Evolutionary conservation across 2,888 invertebrate genomes (phyloP), one percentile per base, ranked within the genome.

Genomic region (Antheraea assamensis): DNA sequence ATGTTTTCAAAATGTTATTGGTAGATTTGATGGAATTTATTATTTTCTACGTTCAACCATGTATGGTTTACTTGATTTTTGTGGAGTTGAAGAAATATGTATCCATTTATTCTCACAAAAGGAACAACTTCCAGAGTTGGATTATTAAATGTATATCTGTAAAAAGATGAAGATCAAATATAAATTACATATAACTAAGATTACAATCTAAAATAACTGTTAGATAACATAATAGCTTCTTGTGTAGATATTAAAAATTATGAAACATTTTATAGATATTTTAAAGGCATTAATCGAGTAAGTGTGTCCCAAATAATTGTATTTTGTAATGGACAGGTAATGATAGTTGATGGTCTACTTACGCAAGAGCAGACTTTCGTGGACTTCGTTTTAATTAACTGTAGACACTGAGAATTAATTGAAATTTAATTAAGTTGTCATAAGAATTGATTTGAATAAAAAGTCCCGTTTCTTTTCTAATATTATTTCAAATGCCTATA

Each of bases 321-420:
- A 86, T 85, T 82, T 81, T 84, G 78, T 82, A 82, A 78, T 80
- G 78, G 76, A 61, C 70, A 74, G 80, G 79, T 86, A 83, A 83
- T 84, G 81, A 79, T 78, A 77, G 77, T 74, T 79, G 78, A 82
- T 82, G 77, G 72, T 80, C 80, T 68, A 68, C 68, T 84, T 83
- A 81, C 79, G 82, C 81, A 82, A 85, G 78, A 75, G 74, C 76
- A 75, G 75, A 73, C 68, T 35, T 35, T 68, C 75, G 71, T 80
- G 70, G 73, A 75, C 75, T 73, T 75, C 75, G 76, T 75, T 78
- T 78, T 82, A 82, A 83, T 84, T 82, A 84, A 79, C 21, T 70
- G 47, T 47, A 31, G 52, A 52, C 21, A 24, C n/a, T 8, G 68
- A 35, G 35, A 68, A n/a, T 68, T 15, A 21, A 17, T 35, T n/a